Percentiles rank a stretch among this genome's conserved stretches.
Conservation (phyloP, 2,797 vertebrate genomes). For the Pipistrellus nathusii region DNA sequence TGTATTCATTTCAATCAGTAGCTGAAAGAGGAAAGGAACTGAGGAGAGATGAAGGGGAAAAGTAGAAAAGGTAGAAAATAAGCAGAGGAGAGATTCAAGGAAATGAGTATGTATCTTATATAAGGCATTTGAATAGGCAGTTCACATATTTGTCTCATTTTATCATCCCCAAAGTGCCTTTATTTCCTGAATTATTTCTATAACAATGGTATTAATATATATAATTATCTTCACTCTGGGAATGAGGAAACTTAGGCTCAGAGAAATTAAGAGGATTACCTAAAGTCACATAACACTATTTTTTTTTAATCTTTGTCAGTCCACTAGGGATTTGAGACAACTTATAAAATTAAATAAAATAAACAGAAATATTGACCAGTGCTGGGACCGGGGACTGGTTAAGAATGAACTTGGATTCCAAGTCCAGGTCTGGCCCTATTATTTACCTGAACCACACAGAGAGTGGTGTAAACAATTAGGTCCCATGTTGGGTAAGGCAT, state of each 20-base stretch:
- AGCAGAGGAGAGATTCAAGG: background rate
- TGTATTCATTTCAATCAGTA: background rate
- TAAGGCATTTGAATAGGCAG: background rate
- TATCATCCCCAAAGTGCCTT: background rate
- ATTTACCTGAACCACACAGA: background rate
- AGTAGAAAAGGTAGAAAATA: background rate
- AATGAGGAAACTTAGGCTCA: slow-evolving; percentile 37
- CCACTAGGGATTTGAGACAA: background rate
- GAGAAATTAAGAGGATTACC: background rate
- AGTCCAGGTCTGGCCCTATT: background rate
- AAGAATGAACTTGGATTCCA: background rate
- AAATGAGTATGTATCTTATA: background rate
- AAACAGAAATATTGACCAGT: background rate
- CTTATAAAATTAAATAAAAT: background rate
- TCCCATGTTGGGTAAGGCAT: accelerated
- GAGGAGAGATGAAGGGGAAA: background rate
- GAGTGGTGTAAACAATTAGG: background rate
- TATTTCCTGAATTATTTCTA: background rate
- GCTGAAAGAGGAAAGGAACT: background rate
- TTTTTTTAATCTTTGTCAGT: background rate
- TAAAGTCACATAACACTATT: background rate
- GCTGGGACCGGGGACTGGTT: background rate
- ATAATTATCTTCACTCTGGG: background rate
- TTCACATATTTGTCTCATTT: background rate
- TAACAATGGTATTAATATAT: background rate